These are phyloP conservation scores for Mesorhabditis spiculigera DNA, from an alignment of 2,888 invertebrate species.

Conservation along the genomic window DNA sequence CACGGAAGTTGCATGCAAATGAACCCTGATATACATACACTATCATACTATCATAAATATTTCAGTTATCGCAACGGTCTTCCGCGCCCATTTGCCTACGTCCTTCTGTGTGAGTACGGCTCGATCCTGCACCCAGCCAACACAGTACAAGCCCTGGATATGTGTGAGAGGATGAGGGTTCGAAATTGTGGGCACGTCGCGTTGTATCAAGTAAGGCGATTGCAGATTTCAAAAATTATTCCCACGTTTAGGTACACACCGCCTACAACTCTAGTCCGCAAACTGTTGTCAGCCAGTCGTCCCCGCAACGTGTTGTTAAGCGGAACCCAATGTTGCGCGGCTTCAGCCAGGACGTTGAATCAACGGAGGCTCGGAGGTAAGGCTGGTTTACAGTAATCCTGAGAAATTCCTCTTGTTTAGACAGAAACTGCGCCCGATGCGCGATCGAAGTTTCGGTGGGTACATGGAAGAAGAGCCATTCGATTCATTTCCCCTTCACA, in stretches of 20 bases:
- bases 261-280: constrained; percentile 21
- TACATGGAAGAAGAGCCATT: not conserved
- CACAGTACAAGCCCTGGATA: constrained; percentile 51
- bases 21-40: no score
- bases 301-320: constrained; percentile 22
- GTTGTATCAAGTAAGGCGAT: constrained; percentile 44
- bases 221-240: not conserved
- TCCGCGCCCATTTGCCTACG: constrained; percentile 47
- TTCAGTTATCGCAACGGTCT: constrained; percentile 20
- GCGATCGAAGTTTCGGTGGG: not conserved
- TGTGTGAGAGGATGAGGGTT: constrained; percentile 53
- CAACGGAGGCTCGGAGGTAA: constrained; percentile 18
- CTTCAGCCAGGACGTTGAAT: constrained; percentile 33
- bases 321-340: constrained; percentile 33
- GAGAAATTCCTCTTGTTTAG: not conserved
- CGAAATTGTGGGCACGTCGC: constrained; percentile 56
- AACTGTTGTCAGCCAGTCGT: constrained; percentile 18
- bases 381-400: constrained; percentile 7
- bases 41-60: not conserved
- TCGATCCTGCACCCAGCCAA: constrained; percentile 54
- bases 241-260: constrained; percentile 26
- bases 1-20: no score
- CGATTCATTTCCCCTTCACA: not conserved
- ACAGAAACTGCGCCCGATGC: constrained; percentile 1
- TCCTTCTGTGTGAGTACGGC: constrained; percentile 55